These are phyloP conservation scores for Trachelus iudaicus DNA, from an alignment of 2,888 invertebrate species.

Conservation along the genomic window DNA sequence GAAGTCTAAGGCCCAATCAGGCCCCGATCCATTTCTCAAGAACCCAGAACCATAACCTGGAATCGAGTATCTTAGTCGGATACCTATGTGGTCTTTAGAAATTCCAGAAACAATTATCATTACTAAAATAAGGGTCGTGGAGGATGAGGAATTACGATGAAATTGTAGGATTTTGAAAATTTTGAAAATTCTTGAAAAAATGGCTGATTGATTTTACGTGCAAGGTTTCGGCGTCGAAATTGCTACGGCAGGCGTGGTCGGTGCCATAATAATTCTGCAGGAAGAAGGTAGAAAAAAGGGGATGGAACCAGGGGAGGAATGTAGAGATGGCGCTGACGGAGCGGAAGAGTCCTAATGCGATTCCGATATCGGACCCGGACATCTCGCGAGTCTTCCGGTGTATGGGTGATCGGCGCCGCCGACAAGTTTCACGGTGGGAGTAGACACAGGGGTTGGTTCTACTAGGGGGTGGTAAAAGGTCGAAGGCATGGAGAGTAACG, in stretches of 20 bases:
- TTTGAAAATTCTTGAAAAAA: no score
- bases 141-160: no score
- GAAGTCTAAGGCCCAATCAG: no score
- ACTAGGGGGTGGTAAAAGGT: no score
- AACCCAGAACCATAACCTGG: constrained; percentile 39
- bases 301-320: background rate
- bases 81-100: no score
- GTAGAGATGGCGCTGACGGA: background rate
- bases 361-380: constrained; percentile 56
- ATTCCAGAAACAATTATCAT: no score
- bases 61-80: constrained; percentile 5
- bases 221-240: no score
- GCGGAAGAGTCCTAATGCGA: constrained; percentile 50
- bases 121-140: no score
- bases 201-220: no score
- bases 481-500: background rate
- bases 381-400: constrained; percentile 36
- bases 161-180: no score
- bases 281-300: constrained; percentile 9
- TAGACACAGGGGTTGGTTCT: constrained; percentile 2
- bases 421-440: background rate
- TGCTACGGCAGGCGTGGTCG: constrained; percentile 19
- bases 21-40: background rate
- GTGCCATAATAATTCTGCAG: constrained; percentile 21
- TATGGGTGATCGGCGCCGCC: constrained; percentile 6